Base-by-base conservation (phyloP, 2,797 vertebrate genomes). In the Gymnothorax reevesii region DNA sequence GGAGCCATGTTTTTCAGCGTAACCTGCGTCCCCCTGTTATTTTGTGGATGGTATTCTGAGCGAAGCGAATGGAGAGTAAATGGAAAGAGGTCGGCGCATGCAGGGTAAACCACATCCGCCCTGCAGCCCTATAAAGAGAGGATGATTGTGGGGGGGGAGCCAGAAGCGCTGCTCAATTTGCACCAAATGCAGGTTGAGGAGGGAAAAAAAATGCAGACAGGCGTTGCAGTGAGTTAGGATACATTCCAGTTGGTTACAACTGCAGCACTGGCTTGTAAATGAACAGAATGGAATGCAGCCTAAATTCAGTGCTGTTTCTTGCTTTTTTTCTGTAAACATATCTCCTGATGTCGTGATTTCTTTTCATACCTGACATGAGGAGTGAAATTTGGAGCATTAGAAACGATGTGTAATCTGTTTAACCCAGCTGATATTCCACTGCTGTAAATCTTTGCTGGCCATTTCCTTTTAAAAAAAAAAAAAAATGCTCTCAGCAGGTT, bases 81-180 rank as follows among this genome's bases (percentile, higher is more conserved):
- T 90, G 85, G 5, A 57, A 86, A 64, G 64, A 85, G 49, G 25
- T 9, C 60, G 22, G 66, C 73, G 20, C 79, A 22, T 84, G 55
- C 83, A 62, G 33, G 20, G 87, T 86, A 88, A 87, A 92, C 93
- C 92, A 91, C 93, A 92, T 94, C 93, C 93, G 90, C 89, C 77
- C 85, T n/a, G 8, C 86, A 85, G 84, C 49, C 25, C n/a, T 66
- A 10, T 13, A 42, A 25, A 55, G 85, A 77, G 13, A 13, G 57
- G 85, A 83, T 82, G 83, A 82, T 22, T 1, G 54, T 79, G 27
- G 73, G 15, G 27, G 87, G 77, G 52, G 71, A 15, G 8, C 54
- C 59, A 55, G 15, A 15, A 7, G 69, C 22, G 83, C 9, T 86
- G 15, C 57, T 71, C 25, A 13, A n/a, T 79, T 60, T 66, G 20